phyloP scores from a whole-genome alignment of 2,888 invertebrate species.

The Hirtodrosophila confusa region DNA sequence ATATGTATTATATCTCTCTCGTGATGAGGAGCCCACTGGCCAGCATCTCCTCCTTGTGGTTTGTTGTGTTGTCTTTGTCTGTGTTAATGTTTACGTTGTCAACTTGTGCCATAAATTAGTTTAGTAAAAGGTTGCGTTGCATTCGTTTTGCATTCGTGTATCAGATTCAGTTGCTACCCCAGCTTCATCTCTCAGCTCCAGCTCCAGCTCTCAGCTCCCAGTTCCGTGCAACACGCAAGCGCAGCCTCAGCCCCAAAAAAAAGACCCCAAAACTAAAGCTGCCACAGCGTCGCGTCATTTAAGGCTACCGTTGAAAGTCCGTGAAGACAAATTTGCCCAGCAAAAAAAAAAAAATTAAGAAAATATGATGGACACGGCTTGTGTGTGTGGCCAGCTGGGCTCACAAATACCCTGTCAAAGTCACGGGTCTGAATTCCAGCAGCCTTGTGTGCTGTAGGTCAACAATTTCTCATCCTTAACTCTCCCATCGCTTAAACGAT shows the following conservation, averaged over 20 bases:
- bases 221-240: slow-evolving; percentile 66
- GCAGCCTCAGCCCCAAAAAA: slow-evolving; percentile 24
- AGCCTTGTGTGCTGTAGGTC: slow-evolving; percentile 30
- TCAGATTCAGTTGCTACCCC: slow-evolving; percentile 44
- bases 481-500: too few species aligned
- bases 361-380: slow-evolving; percentile 61
- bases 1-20: slow-evolving; percentile 33
- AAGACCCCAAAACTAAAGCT: slow-evolving; percentile 19
- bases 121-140: slow-evolving; percentile 78
- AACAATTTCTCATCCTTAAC: too few species aligned
- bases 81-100: slow-evolving; percentile 81
- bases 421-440: slow-evolving; percentile 48
- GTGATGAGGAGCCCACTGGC: slow-evolving; percentile 24
- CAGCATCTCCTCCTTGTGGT: slow-evolving; percentile 35
- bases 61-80: slow-evolving; percentile 15
- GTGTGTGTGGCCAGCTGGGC: slow-evolving; percentile 40
- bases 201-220: slow-evolving; percentile 7
- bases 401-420: slow-evolving; percentile 42
- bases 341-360: slow-evolving; percentile 12
- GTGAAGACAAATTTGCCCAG: slow-evolving; percentile 61
- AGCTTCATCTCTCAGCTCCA: slow-evolving; percentile 5
- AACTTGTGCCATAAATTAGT: slow-evolving; percentile 83
- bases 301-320: slow-evolving; percentile 70
- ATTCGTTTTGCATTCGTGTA: slow-evolving; percentile 65
- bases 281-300: slow-evolving; percentile 40